Percentiles rank a stretch among this genome's conserved stretches.
Conservation (phyloP, 2,888 invertebrate species). For the Germaria angustata region DNA sequence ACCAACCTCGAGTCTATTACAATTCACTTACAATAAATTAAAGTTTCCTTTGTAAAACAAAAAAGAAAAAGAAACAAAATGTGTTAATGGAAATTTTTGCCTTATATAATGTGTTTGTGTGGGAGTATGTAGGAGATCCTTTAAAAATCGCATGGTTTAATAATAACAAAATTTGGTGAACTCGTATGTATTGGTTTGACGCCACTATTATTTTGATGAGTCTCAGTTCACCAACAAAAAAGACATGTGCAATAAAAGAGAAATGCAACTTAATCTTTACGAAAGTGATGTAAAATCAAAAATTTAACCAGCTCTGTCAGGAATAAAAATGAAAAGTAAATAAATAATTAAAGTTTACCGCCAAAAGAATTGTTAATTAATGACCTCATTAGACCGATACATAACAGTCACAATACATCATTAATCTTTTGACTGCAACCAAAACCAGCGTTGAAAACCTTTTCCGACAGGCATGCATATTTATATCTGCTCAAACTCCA, state of each 20-base stretch:
- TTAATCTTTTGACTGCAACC: conserved; percentile 67
- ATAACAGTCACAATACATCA: conserved; percentile 68
- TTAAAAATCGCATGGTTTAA: background rate
- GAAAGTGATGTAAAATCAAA: conserved; percentile 5
- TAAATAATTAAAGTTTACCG: conserved; percentile 25
- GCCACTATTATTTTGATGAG: conserved; percentile 11
- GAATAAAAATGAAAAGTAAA: conserved; percentile 16
- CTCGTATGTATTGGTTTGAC: background rate
- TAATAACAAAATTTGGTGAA: background rate
- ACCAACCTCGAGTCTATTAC: conserved; percentile 38
- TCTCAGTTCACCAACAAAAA: too few species aligned
- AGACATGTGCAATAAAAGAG: background rate
- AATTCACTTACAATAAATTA: conserved; percentile 12
- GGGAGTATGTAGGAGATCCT: background rate
- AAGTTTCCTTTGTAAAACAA: background rate
- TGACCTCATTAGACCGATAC: conserved; percentile 71
- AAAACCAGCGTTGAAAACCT: conserved; percentile 48
- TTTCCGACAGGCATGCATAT: conserved; percentile 52
- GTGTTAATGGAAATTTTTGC: background rate
- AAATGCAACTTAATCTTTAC: conserved; percentile 14
- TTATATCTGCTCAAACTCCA: background rate
- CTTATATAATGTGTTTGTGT: too few species aligned
- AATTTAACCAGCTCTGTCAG: conserved; percentile 3
- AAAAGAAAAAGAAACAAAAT: background rate
- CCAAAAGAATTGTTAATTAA: conserved; percentile 68